Evolutionary conservation across 2,797 vertebrate genomes (phyloP), one percentile per base, ranked within the genome.

Genomic region (Buceros bicornis): DNA sequence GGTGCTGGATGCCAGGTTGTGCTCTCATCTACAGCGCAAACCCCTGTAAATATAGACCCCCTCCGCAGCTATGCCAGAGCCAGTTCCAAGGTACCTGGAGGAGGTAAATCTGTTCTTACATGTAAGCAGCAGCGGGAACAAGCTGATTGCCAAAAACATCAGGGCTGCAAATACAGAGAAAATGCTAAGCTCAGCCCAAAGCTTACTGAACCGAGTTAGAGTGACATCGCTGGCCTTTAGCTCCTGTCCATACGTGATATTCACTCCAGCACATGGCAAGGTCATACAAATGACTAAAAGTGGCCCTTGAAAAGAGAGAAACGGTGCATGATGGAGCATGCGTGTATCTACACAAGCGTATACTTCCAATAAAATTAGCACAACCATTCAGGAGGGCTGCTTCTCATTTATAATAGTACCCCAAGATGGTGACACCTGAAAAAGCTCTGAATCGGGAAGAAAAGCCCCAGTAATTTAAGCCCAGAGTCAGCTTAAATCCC

Each of bases 21-120:
- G 64, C 33, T 37, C 43, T 60, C 26, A 7, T 28, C 87, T n/a
- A 19, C 51, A 45, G 60, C 45, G 51, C 50, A 47, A 74, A n/a
- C 4, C 57, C 31, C 43, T 45, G 14, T 51, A 81, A 78, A 65
- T n/a, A 48, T 3, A 65, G n/a, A 51, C 29, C 74, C 10, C 13
- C 14, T 10, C 57, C 2, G 57, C 69, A 80, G 62, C 77, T 62
- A 28, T 0, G 3, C 15, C 14, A 0, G 20, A 54, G n/a, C 2
- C 16, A 1, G 31, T 47, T 88, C 82, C 92, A 87, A 67, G 70
- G 35, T 69, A 72, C 89, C 87, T 82, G 61, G 69, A 50, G 69
- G 65, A 73, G 79, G 8, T 70, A 47, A 83, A 3, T 48, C 69
- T 94, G 57, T 53, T 90, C 70, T 87, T 89, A 67, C 2, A 11